Evolutionary conservation across 2,888 invertebrate species (phyloP), one percentile per base, ranked within the genome.

Genomic region (Hemicrepidius hirtus): DNA sequence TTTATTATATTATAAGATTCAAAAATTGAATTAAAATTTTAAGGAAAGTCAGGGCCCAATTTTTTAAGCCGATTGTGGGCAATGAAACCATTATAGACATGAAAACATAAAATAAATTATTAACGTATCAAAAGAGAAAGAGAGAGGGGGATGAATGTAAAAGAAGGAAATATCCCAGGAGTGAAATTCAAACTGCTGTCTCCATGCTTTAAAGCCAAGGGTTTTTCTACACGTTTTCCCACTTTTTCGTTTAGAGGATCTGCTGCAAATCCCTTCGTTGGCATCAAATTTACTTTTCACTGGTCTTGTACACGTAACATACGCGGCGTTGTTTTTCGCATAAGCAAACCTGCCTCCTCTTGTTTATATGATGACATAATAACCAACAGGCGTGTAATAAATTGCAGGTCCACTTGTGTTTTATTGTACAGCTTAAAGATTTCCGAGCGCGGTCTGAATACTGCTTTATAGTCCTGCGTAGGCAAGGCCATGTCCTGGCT

Each of bases 391-490:
- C 68, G 68, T 57, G 49, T 68, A 68, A 68, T 59, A 68, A 57
- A 68, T 68, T 60, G 68, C 68, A 59, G 68, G 68, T 60, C 50
- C 60, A 57, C 68, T 66, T 60, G 68, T 59, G 68, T 68, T 68
- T 68, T 68, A 68, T 68, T 68, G 68, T 60, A 21, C 13, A 59
- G 68, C 60, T 68, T 59, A 68, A 68, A 68, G 68, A 68, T 59
- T 68, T 59, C 40, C 59, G 21, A 68, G 59, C 24, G 24, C 13
- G 35, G 41, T 18, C 24, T 32, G 24, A 24, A 24, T 32, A 32
- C 66, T 66, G 18, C 44, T 68, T 59, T 50, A 60, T 68, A 35
- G 68, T 21, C 49, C 57, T 44, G n/a, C n/a, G 57, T 57, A 50
- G 35, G 62, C 68, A 63, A 64, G 64, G 64, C 41, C 44, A n/a